Evolutionary conservation across 1,140 invertebrate genomes (phyloP), one percentile per base, ranked within the genome.

Genomic region (Achroia grisella): DNA sequence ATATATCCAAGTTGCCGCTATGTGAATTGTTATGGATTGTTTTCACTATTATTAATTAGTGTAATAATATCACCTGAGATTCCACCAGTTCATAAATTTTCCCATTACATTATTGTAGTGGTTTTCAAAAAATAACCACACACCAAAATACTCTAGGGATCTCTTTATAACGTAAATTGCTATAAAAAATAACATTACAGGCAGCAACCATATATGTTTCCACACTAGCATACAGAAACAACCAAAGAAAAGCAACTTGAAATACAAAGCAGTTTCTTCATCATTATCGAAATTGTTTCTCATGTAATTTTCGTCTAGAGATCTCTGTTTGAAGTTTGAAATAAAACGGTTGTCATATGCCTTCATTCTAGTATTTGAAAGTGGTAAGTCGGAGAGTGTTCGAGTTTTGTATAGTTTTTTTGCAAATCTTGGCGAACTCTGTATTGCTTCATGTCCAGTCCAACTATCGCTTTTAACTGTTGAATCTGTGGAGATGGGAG

Each of bases 181-280:
- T 37, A 86, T 55, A 40, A 87, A 82, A 44, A 86, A 77, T 10
- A 86, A 41, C 51, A 84, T 74, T 0, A 87, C 71, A 27, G 86
- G 84, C 44, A 86, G 58, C 17, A 86, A 47, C 84, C 84, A 86
- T 28, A 85, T 79, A 52, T 87, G 67, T 52, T 87, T 87, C 84
- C 83, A 87, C 1, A 87, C 71, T 8, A 86, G 56, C 81, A 87
- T 85, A 52, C 77, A 85, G 11, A 75, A 71, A 39, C 84, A 87
- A 3, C 70, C 83, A 52, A 82, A 86, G 47, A 86, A 75, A 8
- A 87, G 47, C 14, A 79, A 68, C 36, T 87, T 86, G 45, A 87
- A 86, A 44, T 84, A 87, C 5, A 83, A 48, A 1, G 81, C 75
- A n/a, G 83, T 85, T 39, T 84, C 78, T 34, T 85, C 85, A 46